phyloP scores from a whole-genome alignment of 2,888 invertebrate species.

The Platycheirus albimanus region DNA sequence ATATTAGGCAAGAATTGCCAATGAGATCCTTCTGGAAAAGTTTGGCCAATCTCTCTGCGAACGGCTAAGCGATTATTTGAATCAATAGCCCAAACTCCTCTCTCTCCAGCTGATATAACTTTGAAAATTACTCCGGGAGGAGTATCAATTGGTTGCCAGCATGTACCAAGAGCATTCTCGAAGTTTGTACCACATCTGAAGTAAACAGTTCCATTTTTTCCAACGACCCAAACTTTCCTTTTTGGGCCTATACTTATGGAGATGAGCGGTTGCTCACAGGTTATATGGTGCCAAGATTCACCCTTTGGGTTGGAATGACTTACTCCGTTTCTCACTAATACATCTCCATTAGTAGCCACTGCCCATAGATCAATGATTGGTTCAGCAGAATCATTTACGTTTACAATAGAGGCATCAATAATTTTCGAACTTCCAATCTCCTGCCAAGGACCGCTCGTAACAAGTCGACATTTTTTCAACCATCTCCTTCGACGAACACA shows the following conservation, averaged over 20 bases:
- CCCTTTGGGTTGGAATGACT: slow-evolving; percentile 89
- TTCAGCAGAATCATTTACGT: slow-evolving; percentile 83
- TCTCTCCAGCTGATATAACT: slow-evolving; percentile 88
- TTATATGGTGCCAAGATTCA: slow-evolving; percentile 82
- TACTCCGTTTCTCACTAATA: slow-evolving; percentile 91
- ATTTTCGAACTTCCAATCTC: slow-evolving; percentile 93
- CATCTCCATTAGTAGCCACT: slow-evolving; percentile 93
- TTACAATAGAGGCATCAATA: slow-evolving; percentile 90
- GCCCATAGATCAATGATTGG: slow-evolving; percentile 89
- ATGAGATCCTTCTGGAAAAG: slow-evolving; percentile 91
- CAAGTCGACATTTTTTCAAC: slow-evolving; percentile 91
- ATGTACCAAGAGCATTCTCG: slow-evolving; percentile 87
- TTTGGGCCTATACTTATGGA: slow-evolving; percentile 88
- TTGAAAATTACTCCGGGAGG: slow-evolving; percentile 87
- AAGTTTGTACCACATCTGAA: slow-evolving; percentile 89
- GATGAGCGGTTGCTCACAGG: slow-evolving; percentile 90
- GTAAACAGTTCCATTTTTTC: slow-evolving; percentile 92
- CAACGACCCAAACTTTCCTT: slow-evolving; percentile 92
- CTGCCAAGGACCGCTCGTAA: slow-evolving; percentile 94
- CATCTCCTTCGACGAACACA: slow-evolving; percentile 93
- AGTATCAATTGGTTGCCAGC: slow-evolving; percentile 92
- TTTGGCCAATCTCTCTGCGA: slow-evolving; percentile 89
- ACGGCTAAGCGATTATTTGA: slow-evolving; percentile 89
- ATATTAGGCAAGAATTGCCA: slow-evolving; percentile 89
- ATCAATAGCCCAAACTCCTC: slow-evolving; percentile 92